Evolutionary conservation across 1,140 invertebrate species (phyloP).

Genomic region (Meloidogyne exigua): DNA sequence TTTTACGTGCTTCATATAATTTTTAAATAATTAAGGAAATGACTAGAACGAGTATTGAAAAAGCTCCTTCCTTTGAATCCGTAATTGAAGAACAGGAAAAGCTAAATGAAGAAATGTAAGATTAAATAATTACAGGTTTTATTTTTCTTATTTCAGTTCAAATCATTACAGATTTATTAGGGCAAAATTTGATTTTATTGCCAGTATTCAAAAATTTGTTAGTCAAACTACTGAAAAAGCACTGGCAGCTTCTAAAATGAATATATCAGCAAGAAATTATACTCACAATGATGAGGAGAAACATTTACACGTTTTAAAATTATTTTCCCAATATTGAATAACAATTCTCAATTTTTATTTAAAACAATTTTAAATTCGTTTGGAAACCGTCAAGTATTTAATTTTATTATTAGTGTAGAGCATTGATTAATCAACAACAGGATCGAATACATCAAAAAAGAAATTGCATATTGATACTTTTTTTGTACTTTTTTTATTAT

Average conservation of each 20-base stretch:
- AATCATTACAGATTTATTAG: background rate
- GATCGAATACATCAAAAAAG: too few species aligned
- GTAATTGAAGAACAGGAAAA: background rate
- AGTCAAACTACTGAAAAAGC: background rate
- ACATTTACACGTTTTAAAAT: too few species aligned
- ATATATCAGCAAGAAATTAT: background rate
- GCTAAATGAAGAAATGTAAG: background rate
- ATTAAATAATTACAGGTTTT: background rate
- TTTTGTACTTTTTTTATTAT: too few species aligned
- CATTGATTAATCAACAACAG: too few species aligned
- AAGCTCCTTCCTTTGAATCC: background rate
- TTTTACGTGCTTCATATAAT: too few species aligned
- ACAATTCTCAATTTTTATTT: too few species aligned
- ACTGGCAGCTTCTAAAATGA: background rate
- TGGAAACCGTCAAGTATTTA: too few species aligned
- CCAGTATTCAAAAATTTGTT: background rate
- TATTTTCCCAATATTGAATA: too few species aligned
- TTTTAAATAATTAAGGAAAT: background rate
- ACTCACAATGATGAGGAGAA: too few species aligned
- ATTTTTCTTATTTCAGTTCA: background rate
- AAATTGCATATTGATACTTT: too few species aligned
- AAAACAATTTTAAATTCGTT: too few species aligned
- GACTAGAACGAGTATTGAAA: background rate
- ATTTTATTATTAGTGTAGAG: too few species aligned
- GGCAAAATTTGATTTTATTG: background rate